Conservation (phyloP, 2,797 vertebrate species). For the Melanotaenia boesemani region DNA sequence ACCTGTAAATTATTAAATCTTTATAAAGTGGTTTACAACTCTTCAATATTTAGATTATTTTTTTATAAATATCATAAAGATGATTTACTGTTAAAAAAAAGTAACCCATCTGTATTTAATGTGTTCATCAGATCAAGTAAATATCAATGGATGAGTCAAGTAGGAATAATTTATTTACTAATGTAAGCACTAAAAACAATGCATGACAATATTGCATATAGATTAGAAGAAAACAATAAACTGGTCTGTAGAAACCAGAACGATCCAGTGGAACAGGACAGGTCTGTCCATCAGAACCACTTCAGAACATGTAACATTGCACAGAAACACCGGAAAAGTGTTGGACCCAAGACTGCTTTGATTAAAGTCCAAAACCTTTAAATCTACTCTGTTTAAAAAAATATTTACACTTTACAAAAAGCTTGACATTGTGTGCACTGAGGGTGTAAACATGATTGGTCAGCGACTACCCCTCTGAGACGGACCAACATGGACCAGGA, state of each 20-base stretch:
- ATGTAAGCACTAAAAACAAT: constrained; percentile 47
- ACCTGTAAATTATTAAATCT: constrained; percentile 43
- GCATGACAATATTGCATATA: constrained; percentile 61
- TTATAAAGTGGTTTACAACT: neutral
- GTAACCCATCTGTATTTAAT: neutral
- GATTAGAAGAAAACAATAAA: constrained; percentile 60
- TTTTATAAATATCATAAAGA: neutral
- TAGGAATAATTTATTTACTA: constrained; percentile 66
- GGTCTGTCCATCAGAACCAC: constrained; percentile 9
- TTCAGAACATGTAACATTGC: constrained; percentile 72
- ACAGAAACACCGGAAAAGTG: constrained; percentile 48
- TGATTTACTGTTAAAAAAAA: neutral
- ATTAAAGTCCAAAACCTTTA: constrained; percentile 30
- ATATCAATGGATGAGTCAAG: constrained; percentile 55
- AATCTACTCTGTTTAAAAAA: constrained; percentile 44
- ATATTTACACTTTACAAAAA: constrained; percentile 32
- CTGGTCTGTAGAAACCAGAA: constrained; percentile 33
- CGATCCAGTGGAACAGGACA: constrained; percentile 4
- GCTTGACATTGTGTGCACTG: neutral
- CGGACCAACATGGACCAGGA: neutral
- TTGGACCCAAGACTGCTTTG: constrained; percentile 38
- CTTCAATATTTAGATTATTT: neutral
- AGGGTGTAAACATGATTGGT: neutral
- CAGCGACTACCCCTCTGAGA: neutral
- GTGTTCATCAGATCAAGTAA: constrained; percentile 9